Base-by-base conservation (phyloP, 2,888 invertebrate genomes). In the Selenia dentaria region DNA sequence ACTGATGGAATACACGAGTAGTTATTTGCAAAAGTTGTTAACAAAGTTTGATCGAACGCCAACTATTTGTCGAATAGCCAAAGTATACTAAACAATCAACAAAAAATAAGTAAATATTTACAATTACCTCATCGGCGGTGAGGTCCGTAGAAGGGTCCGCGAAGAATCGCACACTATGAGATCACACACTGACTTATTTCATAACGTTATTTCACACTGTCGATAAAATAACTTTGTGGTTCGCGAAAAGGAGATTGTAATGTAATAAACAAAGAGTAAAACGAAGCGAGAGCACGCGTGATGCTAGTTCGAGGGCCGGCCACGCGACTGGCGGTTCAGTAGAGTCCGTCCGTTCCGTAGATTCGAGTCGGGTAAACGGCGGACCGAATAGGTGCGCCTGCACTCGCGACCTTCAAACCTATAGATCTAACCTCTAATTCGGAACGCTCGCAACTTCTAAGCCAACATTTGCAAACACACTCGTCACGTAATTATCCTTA, bases 321-420 rank as follows among this genome's bases (percentile, higher is more conserved):
- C 70, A 62, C 53, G 73, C 74, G 75, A 82, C 82, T 79, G 81
- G 6, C 13, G 25, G 26, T 20, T 4, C 9, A 12, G 26, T 11
- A 33, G 13, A 26, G 31, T 10, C 11, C 18, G 12, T 26, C 2
- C 27, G 18, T 4, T 6, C 2, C 18, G 2, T 12, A 18, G 6
- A 6, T 8, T 31, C 12, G 33, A 22, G 13, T 20, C 8, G 20
- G 10, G 10, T 11, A 8, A 37, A 22, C 36, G 57, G 49, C 47
- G 45, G 40, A 45, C 50, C 35, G 59, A 57, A 66, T 16, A 72
- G 71, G 70, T 71, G 67, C 68, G 69, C 62, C 53, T 50, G 69
- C 60, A 50, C 41, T 41, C 28, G 52, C 57, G 68, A 66, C 73
- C 73, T 73, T 72, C 68, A 58, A 49, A 59, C 22, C 22, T 22